These are phyloP conservation scores for Acanthopleura granulata DNA, from an alignment of 2,888 invertebrate genomes.

Conservation along the genomic window DNA sequence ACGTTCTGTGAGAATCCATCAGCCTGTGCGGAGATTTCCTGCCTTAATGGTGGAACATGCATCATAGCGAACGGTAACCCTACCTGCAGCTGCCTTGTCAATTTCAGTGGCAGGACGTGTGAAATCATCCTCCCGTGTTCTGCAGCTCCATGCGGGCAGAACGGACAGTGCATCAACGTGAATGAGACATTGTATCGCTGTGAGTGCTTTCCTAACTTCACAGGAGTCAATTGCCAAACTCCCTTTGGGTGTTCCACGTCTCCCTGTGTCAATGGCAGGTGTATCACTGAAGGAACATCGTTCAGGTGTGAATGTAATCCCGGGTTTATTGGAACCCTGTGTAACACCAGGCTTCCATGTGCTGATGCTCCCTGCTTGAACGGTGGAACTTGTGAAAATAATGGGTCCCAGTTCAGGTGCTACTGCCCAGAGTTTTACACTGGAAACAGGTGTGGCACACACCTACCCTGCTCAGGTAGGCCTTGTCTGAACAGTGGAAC, in stretches of 20 bases:
- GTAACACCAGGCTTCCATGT: slow-evolving; percentile 37
- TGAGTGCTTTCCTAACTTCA: slow-evolving; percentile 30
- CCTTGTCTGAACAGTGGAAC: slow-evolving; percentile 50
- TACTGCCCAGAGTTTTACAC: slow-evolving; percentile 34
- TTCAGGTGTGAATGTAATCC: slow-evolving; percentile 30
- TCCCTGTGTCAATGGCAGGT: slow-evolving; percentile 29
- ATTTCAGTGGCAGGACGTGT: slow-evolving; percentile 40
- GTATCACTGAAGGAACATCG: slow-evolving; percentile 19
- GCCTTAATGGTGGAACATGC: slow-evolving; percentile 34
- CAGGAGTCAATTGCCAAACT: slow-evolving; percentile 29
- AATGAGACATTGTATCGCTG: slow-evolving; percentile 25
- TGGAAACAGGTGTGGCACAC: slow-evolving; percentile 30
- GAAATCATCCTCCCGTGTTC: slow-evolving; percentile 38
- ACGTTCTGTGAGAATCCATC: slow-evolving; percentile 25
- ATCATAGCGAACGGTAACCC: slow-evolving; percentile 24
- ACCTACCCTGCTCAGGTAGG: slow-evolving; percentile 43
- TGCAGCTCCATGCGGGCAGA: slow-evolving; percentile 43
- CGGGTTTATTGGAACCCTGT: slow-evolving; percentile 32
- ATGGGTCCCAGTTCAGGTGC: slow-evolving; percentile 27
- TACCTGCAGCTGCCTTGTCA: slow-evolving; percentile 29
- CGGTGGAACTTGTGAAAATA: slow-evolving; percentile 33
- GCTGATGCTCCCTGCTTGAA: slow-evolving; percentile 37
- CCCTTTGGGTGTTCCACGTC: slow-evolving; percentile 28
- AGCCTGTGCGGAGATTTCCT: slow-evolving; percentile 18
- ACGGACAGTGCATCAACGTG: slow-evolving; percentile 36